Base-by-base conservation (phyloP, 2,888 invertebrate genomes). In the Tanaodytes sp. region DNA sequence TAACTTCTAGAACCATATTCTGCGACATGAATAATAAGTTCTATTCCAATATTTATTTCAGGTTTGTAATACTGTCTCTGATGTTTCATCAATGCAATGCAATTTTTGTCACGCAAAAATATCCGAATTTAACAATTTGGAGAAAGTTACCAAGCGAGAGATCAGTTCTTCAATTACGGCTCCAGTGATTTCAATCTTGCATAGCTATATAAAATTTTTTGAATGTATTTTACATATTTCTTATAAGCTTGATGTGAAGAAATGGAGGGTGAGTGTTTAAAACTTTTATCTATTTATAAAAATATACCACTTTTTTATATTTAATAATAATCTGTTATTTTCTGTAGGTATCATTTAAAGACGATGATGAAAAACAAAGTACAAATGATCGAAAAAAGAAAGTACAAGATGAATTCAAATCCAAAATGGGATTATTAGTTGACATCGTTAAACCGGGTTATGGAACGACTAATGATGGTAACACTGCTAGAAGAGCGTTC, bases 171-270 rank as follows among this genome's bases (percentile, higher is more conserved):
- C 33, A 11, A 33, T 11, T 9, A 23, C 4, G 4, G 23, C 23
- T 5, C 23, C 23, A n/a, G 33, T 9, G n/a, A n/a, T 33, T 4
- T 33, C 33, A 3, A 11, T 12, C 4, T 12, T 33, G 33, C 39
- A 39, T 39, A 16, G 15, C 15, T 6, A 39, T 2, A 39, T 39
- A 2, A 39, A 39, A 9, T 39, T 8, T 16, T 15, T 39, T 14
- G 39, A 39, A 39, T 15, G 39, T 9, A 39, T 39, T 14, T 39
- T 12, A 15, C 8, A 39, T 39, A 39, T 39, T 39, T 14, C 39
- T 6, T 33, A 39, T 39, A 39, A 16, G 16, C 39, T 39, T 39
- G 39, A 16, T 15, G 3, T 39, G 2, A 12, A 39, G 3, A 14
- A 39, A 3, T 39, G 39, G 39, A 39, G 16, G 2, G 12, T 39